These are phyloP conservation scores for Phoenicopterus ruber DNA, from an alignment of 2,113 vertebrate genomes.

Conservation along the genomic window DNA sequence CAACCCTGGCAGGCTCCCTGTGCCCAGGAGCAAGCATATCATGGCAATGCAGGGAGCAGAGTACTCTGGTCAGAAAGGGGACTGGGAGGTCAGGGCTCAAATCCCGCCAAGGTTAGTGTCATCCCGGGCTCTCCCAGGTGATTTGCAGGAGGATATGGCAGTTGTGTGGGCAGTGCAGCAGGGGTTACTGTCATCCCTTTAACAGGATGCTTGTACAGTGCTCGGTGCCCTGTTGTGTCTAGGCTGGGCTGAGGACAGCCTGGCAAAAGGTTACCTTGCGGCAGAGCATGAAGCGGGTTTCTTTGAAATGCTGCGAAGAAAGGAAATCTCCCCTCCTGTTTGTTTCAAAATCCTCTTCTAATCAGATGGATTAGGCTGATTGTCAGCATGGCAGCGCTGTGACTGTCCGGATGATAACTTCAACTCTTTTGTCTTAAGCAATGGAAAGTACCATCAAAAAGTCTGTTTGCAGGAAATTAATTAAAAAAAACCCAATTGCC, in stretches of 20 bases:
- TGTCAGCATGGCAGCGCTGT: neutral
- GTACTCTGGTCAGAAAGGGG: neutral
- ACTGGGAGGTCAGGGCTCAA: neutral
- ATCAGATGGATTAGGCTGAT: neutral
- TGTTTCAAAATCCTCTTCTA: neutral
- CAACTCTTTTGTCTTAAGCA: neutral
- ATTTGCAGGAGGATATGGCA: neutral
- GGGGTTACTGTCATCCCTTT: neutral
- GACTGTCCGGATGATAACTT: neutral
- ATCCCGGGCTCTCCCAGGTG: neutral
- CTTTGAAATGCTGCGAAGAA: neutral
- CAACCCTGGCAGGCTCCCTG: neutral
- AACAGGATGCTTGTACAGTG: neutral
- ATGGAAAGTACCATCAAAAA: neutral
- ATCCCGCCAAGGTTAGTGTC: neutral
- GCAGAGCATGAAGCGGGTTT: neutral
- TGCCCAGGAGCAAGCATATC: accelerated
- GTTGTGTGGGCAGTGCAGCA: neutral
- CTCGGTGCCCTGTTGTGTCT: neutral
- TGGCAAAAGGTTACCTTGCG: neutral
- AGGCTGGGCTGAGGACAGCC: neutral
- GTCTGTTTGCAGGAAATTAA: neutral
- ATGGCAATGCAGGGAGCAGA: neutral
- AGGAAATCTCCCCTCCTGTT: neutral
- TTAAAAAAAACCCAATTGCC: neutral